phyloP scores from a whole-genome alignment of 23 tunicate genomes.

The Trididemnum miniatum region DNA sequence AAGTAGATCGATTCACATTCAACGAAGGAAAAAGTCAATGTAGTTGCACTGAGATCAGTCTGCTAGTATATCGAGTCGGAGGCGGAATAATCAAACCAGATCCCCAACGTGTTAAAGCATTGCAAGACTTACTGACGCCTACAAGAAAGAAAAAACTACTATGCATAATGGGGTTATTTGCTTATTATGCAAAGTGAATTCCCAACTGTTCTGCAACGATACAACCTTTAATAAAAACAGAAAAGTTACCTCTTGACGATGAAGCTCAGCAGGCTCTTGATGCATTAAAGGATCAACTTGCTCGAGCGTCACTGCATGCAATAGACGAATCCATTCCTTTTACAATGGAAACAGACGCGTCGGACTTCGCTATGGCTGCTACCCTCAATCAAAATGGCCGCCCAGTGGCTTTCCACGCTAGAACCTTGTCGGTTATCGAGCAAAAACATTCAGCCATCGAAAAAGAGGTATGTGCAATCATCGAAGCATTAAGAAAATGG shows the following conservation, averaged over 20 bases:
- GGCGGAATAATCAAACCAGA: not conserved
- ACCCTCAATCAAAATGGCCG: slow-evolving; percentile 10
- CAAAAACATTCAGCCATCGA: slow-evolving; percentile 15
- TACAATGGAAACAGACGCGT: not conserved
- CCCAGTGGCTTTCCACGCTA: slow-evolving; percentile 9
- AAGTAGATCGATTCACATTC: not conserved
- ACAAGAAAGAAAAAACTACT: not conserved
- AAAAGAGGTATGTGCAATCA: slow-evolving; percentile 28
- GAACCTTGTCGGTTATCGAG: slow-evolving; percentile 7
- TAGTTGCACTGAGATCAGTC: not conserved
- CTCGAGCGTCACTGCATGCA: not conserved
- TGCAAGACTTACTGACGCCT: not conserved
- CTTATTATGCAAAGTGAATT: slow-evolving; percentile 1
- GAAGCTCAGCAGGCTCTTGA: slow-evolving; percentile 8
- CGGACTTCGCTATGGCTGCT: slow-evolving; percentile 3
- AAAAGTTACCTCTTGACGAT: not conserved
- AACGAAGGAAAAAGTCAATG: not conserved
- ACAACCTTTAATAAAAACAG: not conserved
- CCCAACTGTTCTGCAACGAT: slow-evolving; percentile 10
- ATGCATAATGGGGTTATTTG: not conserved
- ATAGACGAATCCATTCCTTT: slow-evolving; percentile 23
- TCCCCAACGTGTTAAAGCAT: not conserved
- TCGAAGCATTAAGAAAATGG: slow-evolving; percentile 57
- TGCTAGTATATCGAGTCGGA: slow-evolving; percentile 15
- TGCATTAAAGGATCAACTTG: not conserved